Evolutionary conservation across 2,797 vertebrate species (phyloP), one percentile per base, ranked within the genome.

Genomic region (Micromesistius poutassou): DNA sequence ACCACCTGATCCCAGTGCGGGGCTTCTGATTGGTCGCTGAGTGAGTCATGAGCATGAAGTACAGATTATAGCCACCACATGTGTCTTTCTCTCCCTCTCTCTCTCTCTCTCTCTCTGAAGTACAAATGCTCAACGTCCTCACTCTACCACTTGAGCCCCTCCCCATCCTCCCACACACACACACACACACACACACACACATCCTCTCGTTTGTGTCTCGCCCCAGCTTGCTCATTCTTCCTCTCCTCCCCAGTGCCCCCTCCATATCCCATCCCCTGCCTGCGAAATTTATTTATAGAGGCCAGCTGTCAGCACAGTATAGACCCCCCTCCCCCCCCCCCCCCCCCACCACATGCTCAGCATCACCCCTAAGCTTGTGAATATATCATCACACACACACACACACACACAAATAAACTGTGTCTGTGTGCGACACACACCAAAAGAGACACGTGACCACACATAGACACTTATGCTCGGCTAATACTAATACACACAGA

Each of bases 241-340:
- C 79, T 78, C 71, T 76, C 40, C 79, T 75, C 72, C 77, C 78
- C 30, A 55, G 38, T 14, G 30, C 77, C 80, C 46, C 33, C 78
- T 35, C 33, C 19, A 16, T 19, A 42, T 70, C 74, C 42, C 38
- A 14, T 42, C 42, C 72, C 75, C 77, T 86, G 77, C 89, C 85
- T 87, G 87, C 76, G 25, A 86, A 79, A 85, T 90, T 90, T 93
- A 93, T 94, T 92, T 91, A 89, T 92, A 93, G 91, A 91, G 87
- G 87, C 89, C 92, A 92, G 89, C 89, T 93, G 90, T 91, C 91
- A 86, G 82, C 84, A 83, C 87, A 89, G 75, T 83, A 80, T 30
- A 36, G 66, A 12, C 25, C 5, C 13, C 80, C 81, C 76, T 81
- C 79, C 38, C 76, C 16, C 79, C 78, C 66, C 76, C 7, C 33